Percentiles rank a stretch among this genome's conserved stretches.
Conservation (phyloP, 2,113 vertebrate genomes). For the Pachyramphus minor region DNA sequence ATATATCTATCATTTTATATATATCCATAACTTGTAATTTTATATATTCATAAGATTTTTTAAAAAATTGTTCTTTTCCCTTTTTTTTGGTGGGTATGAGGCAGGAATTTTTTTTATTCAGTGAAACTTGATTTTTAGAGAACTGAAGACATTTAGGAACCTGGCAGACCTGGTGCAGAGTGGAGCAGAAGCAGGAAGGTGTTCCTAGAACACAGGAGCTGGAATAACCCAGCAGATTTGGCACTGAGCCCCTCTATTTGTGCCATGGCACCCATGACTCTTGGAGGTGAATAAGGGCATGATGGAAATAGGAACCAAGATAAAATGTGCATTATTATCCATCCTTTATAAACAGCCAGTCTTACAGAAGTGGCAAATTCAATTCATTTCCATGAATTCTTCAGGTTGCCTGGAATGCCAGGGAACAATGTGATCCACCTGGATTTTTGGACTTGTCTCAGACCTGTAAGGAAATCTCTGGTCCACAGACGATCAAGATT, state of each 20-base stretch:
- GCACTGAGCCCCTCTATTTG: neutral
- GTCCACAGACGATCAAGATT: conserved; percentile 32
- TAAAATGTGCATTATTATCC: neutral
- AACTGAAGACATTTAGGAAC: neutral
- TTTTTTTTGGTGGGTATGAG: neutral
- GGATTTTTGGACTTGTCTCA: neutral
- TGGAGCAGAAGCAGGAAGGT: neutral
- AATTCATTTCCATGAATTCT: neutral
- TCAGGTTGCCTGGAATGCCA: neutral
- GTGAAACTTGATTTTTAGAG: neutral
- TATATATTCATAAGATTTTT: neutral
- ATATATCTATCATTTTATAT: neutral
- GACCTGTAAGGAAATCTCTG: conserved; percentile 1
- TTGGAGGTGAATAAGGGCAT: neutral
- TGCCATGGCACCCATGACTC: neutral
- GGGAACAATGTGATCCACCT: neutral
- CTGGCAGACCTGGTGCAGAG: neutral
- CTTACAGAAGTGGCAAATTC: neutral
- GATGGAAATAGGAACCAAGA: neutral
- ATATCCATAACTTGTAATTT: neutral
- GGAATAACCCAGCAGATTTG: neutral
- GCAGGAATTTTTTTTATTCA: neutral
- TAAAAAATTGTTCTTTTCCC: neutral
- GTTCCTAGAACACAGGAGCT: neutral
- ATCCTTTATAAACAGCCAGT: neutral